phyloP scores from a whole-genome alignment of 2,888 invertebrate genomes.

The Amphimallon solstitiale region DNA sequence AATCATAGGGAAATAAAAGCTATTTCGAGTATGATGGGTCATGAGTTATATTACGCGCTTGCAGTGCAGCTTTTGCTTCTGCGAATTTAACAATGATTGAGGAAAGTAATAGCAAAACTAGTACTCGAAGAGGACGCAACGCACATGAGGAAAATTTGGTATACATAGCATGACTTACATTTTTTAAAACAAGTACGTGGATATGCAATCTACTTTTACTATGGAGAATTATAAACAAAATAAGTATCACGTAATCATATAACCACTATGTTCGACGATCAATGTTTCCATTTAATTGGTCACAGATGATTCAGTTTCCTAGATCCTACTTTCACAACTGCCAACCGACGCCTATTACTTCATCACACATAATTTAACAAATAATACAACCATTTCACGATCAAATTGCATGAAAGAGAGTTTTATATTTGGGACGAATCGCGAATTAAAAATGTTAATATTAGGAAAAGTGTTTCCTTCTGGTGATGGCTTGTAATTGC shows the following conservation, averaged over 20 bases:
- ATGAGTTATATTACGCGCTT: no score
- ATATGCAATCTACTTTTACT: neutral
- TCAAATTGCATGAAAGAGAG: conserved; percentile 12
- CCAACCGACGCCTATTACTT: conserved; percentile 10
- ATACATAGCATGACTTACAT: no score
- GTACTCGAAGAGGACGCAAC: no score
- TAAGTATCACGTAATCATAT: conserved; percentile 18
- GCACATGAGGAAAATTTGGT: no score
- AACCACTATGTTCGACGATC: neutral
- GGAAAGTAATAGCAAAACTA: no score
- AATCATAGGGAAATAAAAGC: no score
- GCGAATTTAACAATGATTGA: no score
- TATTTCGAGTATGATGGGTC: no score
- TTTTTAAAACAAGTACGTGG: no score
- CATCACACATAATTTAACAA: conserved; percentile 26
- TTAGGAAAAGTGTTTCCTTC: neutral
- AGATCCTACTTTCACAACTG: conserved; percentile 20
- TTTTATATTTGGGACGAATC: neutral
- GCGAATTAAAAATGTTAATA: conserved; percentile 1
- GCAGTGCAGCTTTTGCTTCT: no score
- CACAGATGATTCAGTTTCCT: conserved; percentile 14
- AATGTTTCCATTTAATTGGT: conserved; percentile 19
- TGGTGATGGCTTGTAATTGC: neutral
- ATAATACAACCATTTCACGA: neutral
- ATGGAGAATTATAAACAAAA: conserved; percentile 2